Evolutionary conservation across 2,888 invertebrate genomes (phyloP).

Genomic region (Microctonus aethiopoides): DNA sequence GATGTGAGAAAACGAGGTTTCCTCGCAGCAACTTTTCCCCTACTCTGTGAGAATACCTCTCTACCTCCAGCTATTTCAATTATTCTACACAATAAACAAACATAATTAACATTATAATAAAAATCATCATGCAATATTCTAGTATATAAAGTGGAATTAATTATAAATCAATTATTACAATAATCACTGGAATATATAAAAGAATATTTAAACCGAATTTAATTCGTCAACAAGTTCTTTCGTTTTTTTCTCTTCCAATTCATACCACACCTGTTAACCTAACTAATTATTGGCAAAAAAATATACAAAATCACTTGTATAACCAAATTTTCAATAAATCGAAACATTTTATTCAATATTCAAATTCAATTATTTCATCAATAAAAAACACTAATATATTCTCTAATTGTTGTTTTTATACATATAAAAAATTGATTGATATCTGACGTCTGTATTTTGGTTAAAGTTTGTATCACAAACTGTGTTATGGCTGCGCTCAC

Average conservation of each 20-base stretch:
- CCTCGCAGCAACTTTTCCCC: constrained; percentile 78
- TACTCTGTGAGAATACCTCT: constrained; percentile 85
- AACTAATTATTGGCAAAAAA: constrained; percentile 16
- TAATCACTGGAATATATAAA: background rate
- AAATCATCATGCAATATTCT: background rate
- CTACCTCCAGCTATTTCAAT: constrained; percentile 85
- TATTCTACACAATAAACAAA: constrained; percentile 68
- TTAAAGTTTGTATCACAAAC: constrained; percentile 29
- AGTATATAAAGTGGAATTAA: background rate
- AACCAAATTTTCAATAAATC: background rate
- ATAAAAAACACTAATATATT: no score
- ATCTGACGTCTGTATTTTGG: constrained; percentile 26
- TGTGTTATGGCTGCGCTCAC: constrained; percentile 30
- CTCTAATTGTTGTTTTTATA: no score
- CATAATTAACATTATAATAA: constrained; percentile 20
- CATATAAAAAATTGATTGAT: background rate
- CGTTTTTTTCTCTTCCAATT: constrained; percentile 1
- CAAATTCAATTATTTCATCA: background rate
- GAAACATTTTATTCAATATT: background rate
- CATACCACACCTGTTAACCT: constrained; percentile 12
- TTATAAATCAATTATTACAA: background rate
- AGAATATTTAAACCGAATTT: constrained; percentile 4
- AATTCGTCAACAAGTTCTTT: background rate
- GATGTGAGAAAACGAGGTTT: constrained; percentile 73
- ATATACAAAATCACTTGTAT: background rate